Base-by-base conservation (phyloP, 1,140 invertebrate species). In the Formica exsecta region DNA sequence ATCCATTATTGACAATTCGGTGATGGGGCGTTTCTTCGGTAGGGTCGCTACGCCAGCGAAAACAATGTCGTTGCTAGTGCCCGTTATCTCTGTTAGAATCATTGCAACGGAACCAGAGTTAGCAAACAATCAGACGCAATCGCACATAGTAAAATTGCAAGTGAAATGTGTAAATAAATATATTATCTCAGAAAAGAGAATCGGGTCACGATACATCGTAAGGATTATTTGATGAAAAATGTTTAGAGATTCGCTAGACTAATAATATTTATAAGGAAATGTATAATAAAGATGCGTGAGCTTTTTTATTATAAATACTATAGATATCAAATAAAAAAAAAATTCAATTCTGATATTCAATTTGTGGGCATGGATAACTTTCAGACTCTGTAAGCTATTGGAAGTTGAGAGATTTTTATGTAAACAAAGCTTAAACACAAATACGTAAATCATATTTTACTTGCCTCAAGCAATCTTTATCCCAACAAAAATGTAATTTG, bases 31-130 rank as follows among this genome's bases (percentile, higher is more conserved):
- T 36, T 97, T 97, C 86, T 96, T 96, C 62, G 96, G 93, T 1
- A 97, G 95, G 51, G 96, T 95, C 1, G 97, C 96, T 38, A 97
- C 95, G 13, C 96, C 97, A 16, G 97, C 96, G 70, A 98, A 96
- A 65, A 98, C 96, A 94, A 96, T 87, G 73, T 96, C 95, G 89
- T 96, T 96, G 77, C 89, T 94, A 3, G 91, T 93, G 5, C 90
- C 8, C n/a, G 57, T 73, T 1, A 61, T 48, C 4, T 87, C 88
- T 90, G 59, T 3, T 22, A 80, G 7, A 65, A 7, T 13, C 19
- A 61, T 81, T 7, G 19, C 2, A 36, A 75, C 1, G 9, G 25
- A 16, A 25, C 22, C 16, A 29, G 29, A 9, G 9, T 71, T 44
- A 81, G 79, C 41, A 44, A 51, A 73, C 75, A 66, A 77, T 51